Percentiles rank a stretch among this genome's conserved stretches.
Evolutionary conservation across 2,888 invertebrate species (phyloP).

Genomic region (Chorisops tibialis): DNA sequence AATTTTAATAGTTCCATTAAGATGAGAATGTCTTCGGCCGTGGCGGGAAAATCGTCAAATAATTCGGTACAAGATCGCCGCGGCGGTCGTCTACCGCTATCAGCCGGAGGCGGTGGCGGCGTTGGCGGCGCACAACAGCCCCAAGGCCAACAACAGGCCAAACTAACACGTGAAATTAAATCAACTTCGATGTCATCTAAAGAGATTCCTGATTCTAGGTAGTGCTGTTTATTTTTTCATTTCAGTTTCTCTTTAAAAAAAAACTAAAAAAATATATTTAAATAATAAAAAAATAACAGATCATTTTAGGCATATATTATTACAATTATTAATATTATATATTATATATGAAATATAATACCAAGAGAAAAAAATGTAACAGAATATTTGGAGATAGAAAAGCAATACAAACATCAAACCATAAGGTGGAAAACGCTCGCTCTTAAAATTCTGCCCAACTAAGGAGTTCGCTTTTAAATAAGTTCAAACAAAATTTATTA

Average conservation of each 20-base stretch:
- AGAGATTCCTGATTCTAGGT: slow-evolving; percentile 54
- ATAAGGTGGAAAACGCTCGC: too few species aligned
- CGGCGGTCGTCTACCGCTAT: slow-evolving; percentile 8
- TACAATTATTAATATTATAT: too few species aligned
- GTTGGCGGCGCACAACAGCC: slow-evolving; percentile 35
- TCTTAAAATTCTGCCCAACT: too few species aligned
- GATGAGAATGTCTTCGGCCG: slow-evolving; percentile 37
- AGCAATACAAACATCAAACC: too few species aligned
- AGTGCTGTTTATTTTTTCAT: slow-evolving; percentile 45
- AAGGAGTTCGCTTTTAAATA: too few species aligned
- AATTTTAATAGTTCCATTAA: slow-evolving; percentile 41
- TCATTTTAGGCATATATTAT: slow-evolving; percentile 24
- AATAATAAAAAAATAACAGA: slow-evolving; percentile 24
- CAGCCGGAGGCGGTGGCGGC: slow-evolving; percentile 32
- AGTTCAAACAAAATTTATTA: too few species aligned
- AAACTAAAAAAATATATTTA: slow-evolving; percentile 20
- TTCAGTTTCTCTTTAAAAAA: slow-evolving; percentile 22
- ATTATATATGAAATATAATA: too few species aligned
- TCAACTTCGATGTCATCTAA: slow-evolving; percentile 45
- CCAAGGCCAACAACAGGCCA: slow-evolving; percentile 45
- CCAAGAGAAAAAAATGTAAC: too few species aligned
- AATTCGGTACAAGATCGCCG: slow-evolving; percentile 31
- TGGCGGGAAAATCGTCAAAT: slow-evolving; percentile 31
- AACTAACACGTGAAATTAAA: slow-evolving; percentile 42
- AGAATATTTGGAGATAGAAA: too few species aligned